Percentiles rank a stretch among this genome's conserved stretches.
Conservation (phyloP, 2,888 invertebrate genomes). For the Acanthosepion lycidas region DNA sequence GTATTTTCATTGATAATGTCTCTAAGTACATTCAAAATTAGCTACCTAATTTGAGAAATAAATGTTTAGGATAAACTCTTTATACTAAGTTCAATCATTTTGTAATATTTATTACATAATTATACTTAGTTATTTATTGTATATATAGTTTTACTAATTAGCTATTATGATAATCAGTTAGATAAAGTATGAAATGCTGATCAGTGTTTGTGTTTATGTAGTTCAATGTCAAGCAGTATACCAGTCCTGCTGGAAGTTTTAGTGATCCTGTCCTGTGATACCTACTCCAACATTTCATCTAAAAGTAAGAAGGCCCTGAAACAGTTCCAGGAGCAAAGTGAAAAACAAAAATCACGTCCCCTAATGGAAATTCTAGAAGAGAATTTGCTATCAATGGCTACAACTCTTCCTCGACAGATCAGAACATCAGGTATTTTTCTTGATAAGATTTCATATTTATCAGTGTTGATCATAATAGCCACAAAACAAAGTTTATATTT, state of each 20-base stretch:
- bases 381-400: conserved; percentile 64
- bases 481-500: no score
- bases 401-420: conserved; percentile 67
- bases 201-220: background rate
- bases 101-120: no score
- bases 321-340: conserved; percentile 57
- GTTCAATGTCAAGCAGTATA: conserved; percentile 58
- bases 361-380: conserved; percentile 68
- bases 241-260: conserved; percentile 65
- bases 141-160: no score
- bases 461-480: no score
- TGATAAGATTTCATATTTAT: no score
- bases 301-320: conserved; percentile 61
- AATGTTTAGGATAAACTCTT: no score
- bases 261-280: conserved; percentile 65
- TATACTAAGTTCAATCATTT: no score
- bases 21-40: background rate
- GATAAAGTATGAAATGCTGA: background rate
- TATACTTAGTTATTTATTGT: no score
- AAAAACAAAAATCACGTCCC: conserved; percentile 56
- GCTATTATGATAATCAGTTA: background rate
- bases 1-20: background rate
- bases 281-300: conserved; percentile 62
- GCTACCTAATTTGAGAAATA: background rate
- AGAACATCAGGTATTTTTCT: conserved; percentile 61